These are phyloP conservation scores for Cotesia typhae DNA, from an alignment of 1,140 invertebrate genomes.

Conservation along the genomic window DNA sequence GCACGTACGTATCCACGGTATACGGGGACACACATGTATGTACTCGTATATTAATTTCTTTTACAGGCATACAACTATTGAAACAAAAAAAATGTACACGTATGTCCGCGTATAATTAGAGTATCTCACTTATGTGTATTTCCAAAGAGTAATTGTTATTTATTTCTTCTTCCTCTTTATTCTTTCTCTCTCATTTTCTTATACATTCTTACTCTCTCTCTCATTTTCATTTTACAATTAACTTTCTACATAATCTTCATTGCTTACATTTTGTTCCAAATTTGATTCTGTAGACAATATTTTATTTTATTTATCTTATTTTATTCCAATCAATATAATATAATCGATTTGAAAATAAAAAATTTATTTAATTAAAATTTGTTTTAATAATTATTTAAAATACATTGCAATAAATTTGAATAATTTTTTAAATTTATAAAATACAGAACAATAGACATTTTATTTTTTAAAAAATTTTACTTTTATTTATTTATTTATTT, in stretches of 20 bases:
- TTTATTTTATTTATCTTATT: neutral
- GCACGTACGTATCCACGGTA: constrained; percentile 26
- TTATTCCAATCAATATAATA: too few species aligned
- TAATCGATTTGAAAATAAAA: too few species aligned
- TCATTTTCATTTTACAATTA: neutral
- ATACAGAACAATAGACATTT: too few species aligned
- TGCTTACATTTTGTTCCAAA: constrained; percentile 24
- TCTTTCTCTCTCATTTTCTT: neutral
- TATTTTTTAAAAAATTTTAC: too few species aligned
- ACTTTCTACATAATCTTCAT: constrained; percentile 7
- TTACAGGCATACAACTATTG: constrained; percentile 34
- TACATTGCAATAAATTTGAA: neutral
- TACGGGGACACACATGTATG: constrained; percentile 41
- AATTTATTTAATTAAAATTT: neutral
- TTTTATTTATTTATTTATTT: too few species aligned
- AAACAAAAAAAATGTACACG: constrained; percentile 35
- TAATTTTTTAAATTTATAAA: neutral
- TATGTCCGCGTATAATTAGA: constrained; percentile 33
- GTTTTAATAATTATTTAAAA: neutral
- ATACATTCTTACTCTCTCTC: too few species aligned
- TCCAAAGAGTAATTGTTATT: constrained; percentile 32
- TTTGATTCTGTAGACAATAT: constrained; percentile 28
- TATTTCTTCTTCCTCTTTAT: neutral
- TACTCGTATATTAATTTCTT: constrained; percentile 29
- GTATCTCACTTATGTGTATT: constrained; percentile 39